Conservation (phyloP, 2,797 vertebrate species). For the Xenops minutus region DNA sequence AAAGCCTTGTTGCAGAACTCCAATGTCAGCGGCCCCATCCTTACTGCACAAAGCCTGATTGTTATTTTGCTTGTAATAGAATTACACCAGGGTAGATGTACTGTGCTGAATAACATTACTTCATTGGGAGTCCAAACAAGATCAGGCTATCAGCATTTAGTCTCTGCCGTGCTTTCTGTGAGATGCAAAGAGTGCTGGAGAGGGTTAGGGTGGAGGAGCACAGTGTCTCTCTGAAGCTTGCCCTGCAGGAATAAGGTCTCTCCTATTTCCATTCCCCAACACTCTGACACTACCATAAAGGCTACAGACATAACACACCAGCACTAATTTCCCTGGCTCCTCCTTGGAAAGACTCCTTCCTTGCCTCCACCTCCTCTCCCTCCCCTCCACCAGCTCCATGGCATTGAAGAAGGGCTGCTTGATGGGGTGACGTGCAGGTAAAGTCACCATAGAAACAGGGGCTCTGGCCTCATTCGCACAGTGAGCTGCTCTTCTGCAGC, state of each 20-base stretch:
- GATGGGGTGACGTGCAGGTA: background rate
- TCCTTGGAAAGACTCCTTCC: background rate
- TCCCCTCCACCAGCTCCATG: background rate
- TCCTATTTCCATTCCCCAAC: background rate
- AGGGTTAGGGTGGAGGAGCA: background rate
- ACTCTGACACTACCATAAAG: background rate
- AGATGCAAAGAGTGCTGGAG: background rate
- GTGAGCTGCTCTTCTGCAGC: background rate
- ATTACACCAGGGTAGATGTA: background rate
- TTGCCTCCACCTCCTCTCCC: background rate
- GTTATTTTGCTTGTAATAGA: background rate
- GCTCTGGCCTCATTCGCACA: background rate
- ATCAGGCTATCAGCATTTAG: background rate
- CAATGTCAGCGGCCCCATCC: background rate
- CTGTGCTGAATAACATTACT: background rate
- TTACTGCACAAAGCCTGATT: background rate
- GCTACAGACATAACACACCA: background rate
- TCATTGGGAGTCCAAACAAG: background rate
- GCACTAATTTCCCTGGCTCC: background rate
- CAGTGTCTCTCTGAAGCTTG: rapidly evolving
- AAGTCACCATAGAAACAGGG: constrained; percentile 49
- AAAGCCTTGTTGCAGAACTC: background rate
- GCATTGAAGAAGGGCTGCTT: background rate
- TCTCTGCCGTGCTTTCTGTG: background rate
- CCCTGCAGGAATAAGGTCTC: background rate